Conservation (phyloP, 2,113 vertebrate genomes). For the Catharus minimus region DNA sequence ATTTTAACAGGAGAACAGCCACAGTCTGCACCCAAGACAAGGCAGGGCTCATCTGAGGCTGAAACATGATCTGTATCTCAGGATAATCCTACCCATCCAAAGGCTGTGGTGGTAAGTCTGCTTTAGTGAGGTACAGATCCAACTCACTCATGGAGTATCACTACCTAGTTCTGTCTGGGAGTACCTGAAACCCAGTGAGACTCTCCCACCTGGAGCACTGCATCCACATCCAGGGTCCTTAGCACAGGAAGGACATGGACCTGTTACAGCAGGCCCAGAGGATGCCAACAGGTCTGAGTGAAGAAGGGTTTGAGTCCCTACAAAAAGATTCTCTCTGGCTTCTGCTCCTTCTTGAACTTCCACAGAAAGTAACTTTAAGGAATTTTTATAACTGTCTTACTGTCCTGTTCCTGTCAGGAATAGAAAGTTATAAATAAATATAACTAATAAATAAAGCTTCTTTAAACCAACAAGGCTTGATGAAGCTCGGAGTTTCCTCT, state of each 20-base stretch:
- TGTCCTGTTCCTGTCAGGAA: neutral
- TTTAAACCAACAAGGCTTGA: neutral
- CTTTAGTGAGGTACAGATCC: neutral
- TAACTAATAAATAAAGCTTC: neutral
- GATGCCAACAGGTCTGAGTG: neutral
- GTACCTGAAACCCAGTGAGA: neutral
- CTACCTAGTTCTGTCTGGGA: neutral
- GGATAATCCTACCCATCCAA: neutral
- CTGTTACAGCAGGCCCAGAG: neutral
- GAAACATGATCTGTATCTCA: neutral
- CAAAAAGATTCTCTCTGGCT: neutral
- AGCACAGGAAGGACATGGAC: neutral
- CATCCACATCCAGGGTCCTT: neutral
- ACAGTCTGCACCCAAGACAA: neutral
- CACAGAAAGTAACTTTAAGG: neutral
- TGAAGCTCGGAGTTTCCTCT: neutral
- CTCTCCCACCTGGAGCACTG: neutral
- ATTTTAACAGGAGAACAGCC: neutral
- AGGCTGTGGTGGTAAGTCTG: rapidly evolving
- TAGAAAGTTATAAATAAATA: too few relatives aligned
- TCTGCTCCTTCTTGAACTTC: neutral
- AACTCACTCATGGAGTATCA: neutral
- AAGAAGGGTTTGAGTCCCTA: neutral
- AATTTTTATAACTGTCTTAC: neutral
- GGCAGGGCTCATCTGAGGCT: neutral